Evolutionary conservation across 2,888 invertebrate genomes (phyloP), one percentile per base, ranked within the genome.

Genomic region (Cephus spinipes): DNA sequence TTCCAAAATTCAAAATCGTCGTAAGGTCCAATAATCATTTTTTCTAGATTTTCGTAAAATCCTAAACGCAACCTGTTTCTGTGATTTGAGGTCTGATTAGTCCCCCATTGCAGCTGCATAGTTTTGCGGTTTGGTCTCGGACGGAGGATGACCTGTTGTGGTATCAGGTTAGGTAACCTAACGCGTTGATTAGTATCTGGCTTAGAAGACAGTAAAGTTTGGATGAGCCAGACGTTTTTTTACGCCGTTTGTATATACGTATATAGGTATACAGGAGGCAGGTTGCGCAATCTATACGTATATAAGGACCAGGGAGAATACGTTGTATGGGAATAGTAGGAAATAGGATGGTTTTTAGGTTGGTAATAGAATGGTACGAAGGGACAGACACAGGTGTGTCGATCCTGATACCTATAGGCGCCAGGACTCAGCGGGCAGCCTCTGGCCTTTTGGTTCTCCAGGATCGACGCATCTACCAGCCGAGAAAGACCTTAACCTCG

Each of bases 401-500:
- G 76, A 75, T 79, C 74, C 76, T 74, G 80, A 79, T 79, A 81
- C 79, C 32, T 31, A 77, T 74, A 87, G 87, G 87, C 87, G 87
- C 87, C 87, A 85, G 85, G 84, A 84, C 85, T 82, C 87, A 85
- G 85, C 85, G 79, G 85, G 85, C 82, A 81, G 81, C 81, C 83
- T 77, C 79, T 82, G 80, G 79, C 80, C 83, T 78, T 79, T 82
- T 80, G 79, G 79, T 78, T 81, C 80, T 76, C 78, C 78, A 79
- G 74, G 76, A 77, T 78, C 76, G 73, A 74, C 55, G 74, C 75
- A 76, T 77, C 78, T 69, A 35, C 32, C 68, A 71, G 33, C 74
- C 79, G 36, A 80, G 78, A 71, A 73, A 73, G 68, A 74, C 76
- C 76, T 75, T 79, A 76, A 74, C 69, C 71, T 73, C 31, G 75